Conservation (phyloP, 2,888 invertebrate genomes). For the Epicampocera succincta region DNA sequence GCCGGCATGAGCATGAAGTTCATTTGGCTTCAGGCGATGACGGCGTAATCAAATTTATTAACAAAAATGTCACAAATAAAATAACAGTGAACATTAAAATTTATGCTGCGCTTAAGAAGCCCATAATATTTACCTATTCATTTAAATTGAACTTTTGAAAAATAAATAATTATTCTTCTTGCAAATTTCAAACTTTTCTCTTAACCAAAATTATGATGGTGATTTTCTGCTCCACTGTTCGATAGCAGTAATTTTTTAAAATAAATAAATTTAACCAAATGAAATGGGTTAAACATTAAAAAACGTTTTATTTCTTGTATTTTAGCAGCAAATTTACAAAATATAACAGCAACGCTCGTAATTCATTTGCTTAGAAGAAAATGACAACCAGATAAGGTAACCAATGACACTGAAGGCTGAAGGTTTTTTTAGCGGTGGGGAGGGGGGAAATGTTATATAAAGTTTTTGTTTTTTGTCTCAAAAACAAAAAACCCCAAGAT, state of each 20-base stretch:
- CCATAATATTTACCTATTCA: too few species aligned
- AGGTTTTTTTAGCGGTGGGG: too few species aligned
- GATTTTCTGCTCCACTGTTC: slow-evolving; percentile 32
- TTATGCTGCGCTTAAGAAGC: neutral
- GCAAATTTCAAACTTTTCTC: too few species aligned
- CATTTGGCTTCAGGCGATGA: slow-evolving; percentile 75
- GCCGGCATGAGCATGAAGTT: slow-evolving; percentile 23
- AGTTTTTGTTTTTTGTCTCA: neutral
- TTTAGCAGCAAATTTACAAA: slow-evolving; percentile 36
- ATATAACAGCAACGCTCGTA: slow-evolving; percentile 49
- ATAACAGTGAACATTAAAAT: slow-evolving; percentile 50
- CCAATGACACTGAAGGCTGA: slow-evolving; percentile 52
- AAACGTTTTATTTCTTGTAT: slow-evolving; percentile 20
- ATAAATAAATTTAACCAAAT: slow-evolving; percentile 8
- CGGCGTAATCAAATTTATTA: slow-evolving; percentile 75
- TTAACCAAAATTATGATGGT: too few species aligned
- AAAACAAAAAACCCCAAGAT: too few species aligned
- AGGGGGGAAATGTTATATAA: neutral
- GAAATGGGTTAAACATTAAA: slow-evolving; percentile 60
- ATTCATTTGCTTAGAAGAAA: slow-evolving; percentile 64
- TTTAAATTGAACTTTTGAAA: too few species aligned
- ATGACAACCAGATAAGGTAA: slow-evolving; percentile 67
- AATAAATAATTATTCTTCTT: too few species aligned
- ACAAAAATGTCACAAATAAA: slow-evolving; percentile 72
- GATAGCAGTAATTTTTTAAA: slow-evolving; percentile 4